phyloP scores from a whole-genome alignment of 2,888 invertebrate genomes.

The Protodeltote pygarga region DNA sequence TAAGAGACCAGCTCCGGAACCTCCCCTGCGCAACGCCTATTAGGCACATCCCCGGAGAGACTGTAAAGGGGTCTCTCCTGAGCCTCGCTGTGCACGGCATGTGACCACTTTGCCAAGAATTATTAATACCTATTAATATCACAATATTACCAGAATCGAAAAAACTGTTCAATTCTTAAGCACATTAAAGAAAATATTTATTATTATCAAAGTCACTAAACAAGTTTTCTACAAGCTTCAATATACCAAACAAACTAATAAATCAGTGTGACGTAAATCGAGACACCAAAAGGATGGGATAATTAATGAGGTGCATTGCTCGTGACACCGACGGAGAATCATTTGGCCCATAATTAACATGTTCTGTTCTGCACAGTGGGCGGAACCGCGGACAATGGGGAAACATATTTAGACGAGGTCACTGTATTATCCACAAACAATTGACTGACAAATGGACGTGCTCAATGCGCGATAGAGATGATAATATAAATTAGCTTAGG shows the following conservation, averaged over 20 bases:
- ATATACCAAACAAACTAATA: conserved; percentile 24
- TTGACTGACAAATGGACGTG: conserved; percentile 58
- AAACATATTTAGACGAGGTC: conserved; percentile 54
- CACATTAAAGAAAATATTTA: too few species aligned
- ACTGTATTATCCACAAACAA: conserved; percentile 58
- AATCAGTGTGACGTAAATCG: conserved; percentile 54
- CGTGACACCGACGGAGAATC: conserved; percentile 66
- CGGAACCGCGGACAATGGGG: conserved; percentile 55
- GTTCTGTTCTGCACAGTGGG: conserved; percentile 57
- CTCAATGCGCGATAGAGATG: conserved; percentile 43
- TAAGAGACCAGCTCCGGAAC: too few species aligned
- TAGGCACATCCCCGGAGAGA: too few species aligned
- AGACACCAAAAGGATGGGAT: conserved; percentile 55
- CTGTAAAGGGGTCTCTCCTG: too few species aligned
- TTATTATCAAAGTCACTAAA: background rate
- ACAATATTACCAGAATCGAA: too few species aligned
- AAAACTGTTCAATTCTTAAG: too few species aligned
- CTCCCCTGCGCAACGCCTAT: too few species aligned
- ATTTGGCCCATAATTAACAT: conserved; percentile 71
- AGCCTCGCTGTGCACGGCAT: too few species aligned
- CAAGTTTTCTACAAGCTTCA: background rate
- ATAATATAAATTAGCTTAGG: conserved; percentile 34
- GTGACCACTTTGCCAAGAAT: too few species aligned
- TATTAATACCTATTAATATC: too few species aligned
- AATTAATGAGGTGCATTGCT: conserved; percentile 66